These are phyloP conservation scores for Apogon talboti DNA, from an alignment of 2,797 vertebrate genomes.

Conservation along the genomic window DNA sequence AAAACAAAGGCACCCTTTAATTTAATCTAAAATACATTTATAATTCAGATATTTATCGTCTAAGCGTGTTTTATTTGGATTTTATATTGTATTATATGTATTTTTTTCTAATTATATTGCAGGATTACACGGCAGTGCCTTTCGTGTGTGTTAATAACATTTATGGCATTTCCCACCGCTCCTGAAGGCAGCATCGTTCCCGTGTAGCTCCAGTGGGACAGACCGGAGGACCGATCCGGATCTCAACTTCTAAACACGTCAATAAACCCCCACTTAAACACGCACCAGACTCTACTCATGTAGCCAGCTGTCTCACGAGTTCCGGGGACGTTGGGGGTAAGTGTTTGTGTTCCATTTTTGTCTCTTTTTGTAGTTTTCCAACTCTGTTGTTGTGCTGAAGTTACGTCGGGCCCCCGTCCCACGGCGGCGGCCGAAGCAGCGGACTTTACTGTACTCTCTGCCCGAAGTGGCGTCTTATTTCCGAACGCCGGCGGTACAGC, in stretches of 20 bases:
- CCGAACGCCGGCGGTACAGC: slow-evolving; percentile 27
- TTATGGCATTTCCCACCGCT: background rate
- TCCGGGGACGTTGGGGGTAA: slow-evolving; percentile 50
- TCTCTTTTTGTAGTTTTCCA: background rate
- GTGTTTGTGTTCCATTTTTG: slow-evolving; percentile 30
- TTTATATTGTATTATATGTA: no score
- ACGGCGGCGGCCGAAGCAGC: slow-evolving; percentile 36
- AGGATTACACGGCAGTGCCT: no score
- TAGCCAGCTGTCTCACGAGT: slow-evolving; percentile 30
- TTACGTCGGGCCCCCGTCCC: slow-evolving; percentile 44
- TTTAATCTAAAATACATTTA: no score
- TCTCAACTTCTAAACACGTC: slow-evolving; percentile 49
- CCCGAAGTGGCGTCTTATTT: slow-evolving; percentile 33
- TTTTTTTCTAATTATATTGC: no score
- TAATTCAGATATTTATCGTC: no score
- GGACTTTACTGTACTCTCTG: slow-evolving; percentile 54
- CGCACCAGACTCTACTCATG: slow-evolving; percentile 12
- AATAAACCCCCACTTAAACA: slow-evolving; percentile 22
- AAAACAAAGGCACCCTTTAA: no score
- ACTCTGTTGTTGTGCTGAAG: slow-evolving; percentile 30
- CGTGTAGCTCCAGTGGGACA: background rate
- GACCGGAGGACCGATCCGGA: slow-evolving; percentile 2
- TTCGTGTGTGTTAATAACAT: background rate
- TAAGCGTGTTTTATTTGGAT: no score
- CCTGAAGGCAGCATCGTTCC: slow-evolving; percentile 42